A percentile compares a stretch with the other conserved stretches of the same genome.
phyloP scores from a whole-genome alignment of 2,113 vertebrate genomes.

The Theristicus caerulescens region DNA sequence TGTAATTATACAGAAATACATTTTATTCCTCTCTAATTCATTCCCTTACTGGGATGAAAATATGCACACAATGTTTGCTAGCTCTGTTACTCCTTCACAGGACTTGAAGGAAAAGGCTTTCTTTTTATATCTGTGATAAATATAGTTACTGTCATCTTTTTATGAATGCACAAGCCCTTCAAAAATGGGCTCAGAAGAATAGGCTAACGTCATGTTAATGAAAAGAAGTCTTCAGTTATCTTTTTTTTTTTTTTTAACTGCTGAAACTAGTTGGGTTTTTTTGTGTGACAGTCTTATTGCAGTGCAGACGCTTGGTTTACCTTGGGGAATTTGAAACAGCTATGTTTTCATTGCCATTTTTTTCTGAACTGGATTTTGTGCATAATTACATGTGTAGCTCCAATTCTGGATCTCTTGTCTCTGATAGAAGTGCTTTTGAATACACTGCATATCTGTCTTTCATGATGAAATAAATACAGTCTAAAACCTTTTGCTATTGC shows the following conservation, averaged over 20 bases:
- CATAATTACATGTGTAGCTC: background rate
- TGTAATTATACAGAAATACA: background rate
- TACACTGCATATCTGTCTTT: background rate
- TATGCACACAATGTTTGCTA: background rate
- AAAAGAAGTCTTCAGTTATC: background rate
- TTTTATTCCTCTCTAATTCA: background rate
- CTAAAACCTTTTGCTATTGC: background rate
- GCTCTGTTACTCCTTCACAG: background rate
- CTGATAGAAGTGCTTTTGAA: background rate
- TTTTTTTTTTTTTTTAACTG: background rate
- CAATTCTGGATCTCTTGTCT: background rate
- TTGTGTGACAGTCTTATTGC: background rate
- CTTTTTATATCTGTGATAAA: conserved; percentile 45
- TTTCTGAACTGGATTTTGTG: background rate
- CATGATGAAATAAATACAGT: background rate
- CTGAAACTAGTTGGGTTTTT: rapidly evolving
- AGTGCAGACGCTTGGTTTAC: background rate
- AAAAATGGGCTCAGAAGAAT: background rate
- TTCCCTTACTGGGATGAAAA: background rate
- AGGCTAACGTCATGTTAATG: background rate
- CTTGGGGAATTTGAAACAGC: background rate
- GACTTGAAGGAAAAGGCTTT: background rate
- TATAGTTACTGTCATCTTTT: conserved; percentile 1
- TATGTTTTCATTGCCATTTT: background rate
- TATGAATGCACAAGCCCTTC: background rate